A percentile compares a stretch with the other conserved stretches of the same genome.
phyloP scores from a whole-genome alignment of 2,888 invertebrate species.

The Mimas tiliae region DNA sequence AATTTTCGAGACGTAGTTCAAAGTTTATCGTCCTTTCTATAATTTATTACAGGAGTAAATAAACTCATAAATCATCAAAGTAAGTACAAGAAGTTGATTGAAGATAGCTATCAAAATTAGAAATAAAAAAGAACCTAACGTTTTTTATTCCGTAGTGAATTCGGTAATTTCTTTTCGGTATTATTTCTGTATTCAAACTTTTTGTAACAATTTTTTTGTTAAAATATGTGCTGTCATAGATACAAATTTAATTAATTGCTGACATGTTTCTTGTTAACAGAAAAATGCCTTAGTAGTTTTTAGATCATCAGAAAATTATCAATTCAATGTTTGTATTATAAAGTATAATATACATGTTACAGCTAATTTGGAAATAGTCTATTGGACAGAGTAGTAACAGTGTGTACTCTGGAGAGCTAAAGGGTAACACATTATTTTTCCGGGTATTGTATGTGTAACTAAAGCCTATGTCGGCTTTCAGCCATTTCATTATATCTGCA shows the following conservation, averaged over 20 bases:
- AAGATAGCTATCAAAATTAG: not conserved
- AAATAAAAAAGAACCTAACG: not conserved
- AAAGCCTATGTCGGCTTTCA: too few species aligned
- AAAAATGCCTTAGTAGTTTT: not conserved
- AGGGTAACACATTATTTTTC: too few species aligned
- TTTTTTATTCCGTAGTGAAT: not conserved
- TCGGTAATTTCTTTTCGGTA: not conserved
- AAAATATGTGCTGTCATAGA: not conserved
- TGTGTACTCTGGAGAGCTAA: too few species aligned
- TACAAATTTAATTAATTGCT: not conserved
- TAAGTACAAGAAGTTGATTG: not conserved
- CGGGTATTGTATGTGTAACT: too few species aligned
- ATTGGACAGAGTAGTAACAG: too few species aligned
- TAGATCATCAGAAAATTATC: too few species aligned
- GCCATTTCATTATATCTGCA: too few species aligned
- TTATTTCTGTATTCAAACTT: not conserved
- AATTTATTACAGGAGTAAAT: not conserved
- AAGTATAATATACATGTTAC: too few species aligned
- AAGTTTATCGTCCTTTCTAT: conserved; percentile 4
- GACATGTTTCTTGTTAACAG: not conserved
- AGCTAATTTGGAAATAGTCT: too few species aligned
- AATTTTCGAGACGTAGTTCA: too few species aligned
- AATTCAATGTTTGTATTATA: not conserved
- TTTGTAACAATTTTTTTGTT: not conserved
- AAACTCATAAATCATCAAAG: not conserved